Evolutionary conservation across 1,140 invertebrate genomes (phyloP), one percentile per base, ranked within the genome.

Genomic region (Drosophila erecta): DNA sequence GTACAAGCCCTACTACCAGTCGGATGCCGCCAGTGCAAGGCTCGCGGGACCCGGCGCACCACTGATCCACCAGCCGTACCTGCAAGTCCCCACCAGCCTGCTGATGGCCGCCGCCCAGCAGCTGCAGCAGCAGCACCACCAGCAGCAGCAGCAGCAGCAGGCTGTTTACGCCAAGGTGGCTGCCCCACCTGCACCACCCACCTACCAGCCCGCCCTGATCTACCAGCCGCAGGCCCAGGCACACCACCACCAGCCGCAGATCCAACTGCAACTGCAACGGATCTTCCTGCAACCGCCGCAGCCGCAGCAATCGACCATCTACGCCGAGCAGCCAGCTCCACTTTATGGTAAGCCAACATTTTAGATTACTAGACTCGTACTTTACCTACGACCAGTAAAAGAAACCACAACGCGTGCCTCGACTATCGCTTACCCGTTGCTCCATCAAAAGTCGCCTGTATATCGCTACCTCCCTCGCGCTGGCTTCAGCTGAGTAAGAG

Each of bases 51-150:
- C 74, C 8, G 47, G 64, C 0, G 55, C 8, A 49, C 50, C 12
- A 8, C 65, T 3, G 12, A 69, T 49, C 12, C 71, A 81, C 3
- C 67, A 65, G 51, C 84, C 81, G 3, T 87, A 84, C 49, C 12
- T 90, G n/a, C 87, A 90, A 46, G 76, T 90, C n/a, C 87, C 87
- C 7, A 80, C 87, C 24, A 87, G 71, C 27, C 38, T 84, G 6
- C 43, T 90, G 33, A 49, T 87, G 4, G 87, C 87, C 14, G 79
- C 84, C n/a, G 73, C 79, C 15, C 76, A 87, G 27, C 85, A 90
- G 33, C 49, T 83, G 35, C 83, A 85, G n/a, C 81, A 80, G 20
- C 77, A 85, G 1, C 81, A 86, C 3, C 75, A 83, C 0, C 79
- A 81, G 0, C 79, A 85, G 8, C 80, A 80, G 14, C 81, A 69